Conservation (phyloP, 2,113 vertebrate genomes). For the Oxyura jamaicensis region DNA sequence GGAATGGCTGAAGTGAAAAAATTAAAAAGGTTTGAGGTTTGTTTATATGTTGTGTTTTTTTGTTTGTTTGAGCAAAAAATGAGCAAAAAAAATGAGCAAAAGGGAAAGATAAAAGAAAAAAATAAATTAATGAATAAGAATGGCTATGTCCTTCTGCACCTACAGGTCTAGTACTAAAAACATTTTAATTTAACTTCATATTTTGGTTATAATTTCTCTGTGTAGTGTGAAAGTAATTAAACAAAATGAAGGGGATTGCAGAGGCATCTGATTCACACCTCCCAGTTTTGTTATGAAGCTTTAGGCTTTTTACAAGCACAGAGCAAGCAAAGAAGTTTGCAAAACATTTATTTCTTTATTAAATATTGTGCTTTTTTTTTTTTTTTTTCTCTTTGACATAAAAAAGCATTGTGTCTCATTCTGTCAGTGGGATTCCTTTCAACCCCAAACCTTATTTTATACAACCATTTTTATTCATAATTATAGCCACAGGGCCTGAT, state of each 20-base stretch:
- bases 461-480: slow-evolving; percentile 11
- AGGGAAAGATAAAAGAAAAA: neutral
- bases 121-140: neutral
- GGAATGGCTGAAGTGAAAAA: neutral
- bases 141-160: neutral
- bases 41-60: neutral
- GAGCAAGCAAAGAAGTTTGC: neutral
- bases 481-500: neutral
- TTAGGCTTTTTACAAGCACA: neutral
- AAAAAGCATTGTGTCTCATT: neutral
- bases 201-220: neutral
- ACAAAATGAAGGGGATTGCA: neutral
- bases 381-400: neutral
- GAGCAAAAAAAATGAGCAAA: accelerated
- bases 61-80: neutral
- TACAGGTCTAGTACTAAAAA: neutral
- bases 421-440: neutral
- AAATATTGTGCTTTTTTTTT: neutral
- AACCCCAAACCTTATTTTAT: neutral
- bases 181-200: neutral
- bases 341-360: neutral
- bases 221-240: neutral
- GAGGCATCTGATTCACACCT: neutral
- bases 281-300: neutral
- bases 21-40: neutral